A percentile compares a stretch with the other conserved stretches of the same genome.
These are phyloP conservation scores for Percina caprodes DNA, from an alignment of 2,113 vertebrate genomes.

Conservation along the genomic window DNA sequence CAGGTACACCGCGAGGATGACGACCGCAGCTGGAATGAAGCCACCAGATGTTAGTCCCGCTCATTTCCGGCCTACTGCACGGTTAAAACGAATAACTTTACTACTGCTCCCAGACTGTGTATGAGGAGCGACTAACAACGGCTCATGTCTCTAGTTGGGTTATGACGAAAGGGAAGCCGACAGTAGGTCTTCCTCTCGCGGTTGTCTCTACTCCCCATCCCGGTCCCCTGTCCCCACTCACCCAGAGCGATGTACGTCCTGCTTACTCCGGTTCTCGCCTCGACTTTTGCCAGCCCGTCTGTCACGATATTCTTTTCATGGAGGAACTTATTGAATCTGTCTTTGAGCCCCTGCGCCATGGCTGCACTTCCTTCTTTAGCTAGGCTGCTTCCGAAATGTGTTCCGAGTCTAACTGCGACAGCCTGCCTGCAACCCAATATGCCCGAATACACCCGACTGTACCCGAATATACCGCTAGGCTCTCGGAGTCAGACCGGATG, in stretches of 20 bases:
- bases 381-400: slow-evolving; percentile 27
- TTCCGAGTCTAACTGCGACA: slow-evolving; percentile 60
- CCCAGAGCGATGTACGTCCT: slow-evolving; percentile 88
- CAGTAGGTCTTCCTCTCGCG: not conserved
- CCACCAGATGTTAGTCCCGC: not conserved
- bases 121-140: not conserved
- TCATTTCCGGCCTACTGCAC: not conserved
- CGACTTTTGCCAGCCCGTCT: slow-evolving; percentile 85
- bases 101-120: too few species aligned
- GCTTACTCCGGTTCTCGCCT: slow-evolving; percentile 88
- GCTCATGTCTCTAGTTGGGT: too few species aligned
- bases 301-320: slow-evolving; percentile 90
- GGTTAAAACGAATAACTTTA: too few species aligned
- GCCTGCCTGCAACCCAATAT: not conserved
- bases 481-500: not conserved
- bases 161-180: not conserved
- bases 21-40: slow-evolving; percentile 83
- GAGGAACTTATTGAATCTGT: slow-evolving; percentile 90
- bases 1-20: slow-evolving; percentile 89
- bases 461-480: too few species aligned
- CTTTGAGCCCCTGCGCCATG: slow-evolving; percentile 87
- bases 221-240: slow-evolving; percentile 73
- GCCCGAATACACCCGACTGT: too few species aligned
- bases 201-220: not conserved
- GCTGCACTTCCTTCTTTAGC: slow-evolving; percentile 25